Evolutionary conservation across 2,888 invertebrate species (phyloP).

Genomic region (Tricholauxania praeusta): DNA sequence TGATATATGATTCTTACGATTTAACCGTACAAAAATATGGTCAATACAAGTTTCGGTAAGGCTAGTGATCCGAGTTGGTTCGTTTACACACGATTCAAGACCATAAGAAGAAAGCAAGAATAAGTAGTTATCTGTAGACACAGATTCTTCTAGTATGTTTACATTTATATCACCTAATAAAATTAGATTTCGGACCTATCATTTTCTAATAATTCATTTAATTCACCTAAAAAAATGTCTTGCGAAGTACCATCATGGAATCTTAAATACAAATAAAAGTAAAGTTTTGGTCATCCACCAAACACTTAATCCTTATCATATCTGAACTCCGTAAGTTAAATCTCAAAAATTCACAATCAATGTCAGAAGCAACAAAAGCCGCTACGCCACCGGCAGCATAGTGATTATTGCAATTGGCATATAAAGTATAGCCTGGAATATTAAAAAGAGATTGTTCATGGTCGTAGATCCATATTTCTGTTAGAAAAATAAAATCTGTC

Average conservation of each 20-base stretch:
- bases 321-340: neutral
- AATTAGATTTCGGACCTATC: neutral
- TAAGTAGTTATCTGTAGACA: constrained; percentile 9
- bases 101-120: constrained; percentile 31
- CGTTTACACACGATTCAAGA: constrained; percentile 19
- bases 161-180: constrained; percentile 22
- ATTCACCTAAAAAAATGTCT: constrained; percentile 5
- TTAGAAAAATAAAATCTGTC: constrained; percentile 10
- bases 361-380: too few species aligned
- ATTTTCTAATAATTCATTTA: neutral
- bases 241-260: constrained; percentile 2
- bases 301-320: neutral
- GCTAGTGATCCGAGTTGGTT: constrained; percentile 14
- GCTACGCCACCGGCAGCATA: neutral
- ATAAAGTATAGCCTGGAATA: constrained; percentile 4
- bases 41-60: constrained; percentile 18
- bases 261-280: constrained; percentile 24
- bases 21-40: constrained; percentile 6
- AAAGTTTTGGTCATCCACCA: neutral
- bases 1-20: neutral
- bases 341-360: neutral
- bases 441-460: constrained; percentile 2
- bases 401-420: constrained; percentile 14
- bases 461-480: constrained; percentile 10
- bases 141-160: constrained; percentile 16